Conservation (phyloP, 2,888 invertebrate genomes). For the Caenorhabditis zanzibari region DNA sequence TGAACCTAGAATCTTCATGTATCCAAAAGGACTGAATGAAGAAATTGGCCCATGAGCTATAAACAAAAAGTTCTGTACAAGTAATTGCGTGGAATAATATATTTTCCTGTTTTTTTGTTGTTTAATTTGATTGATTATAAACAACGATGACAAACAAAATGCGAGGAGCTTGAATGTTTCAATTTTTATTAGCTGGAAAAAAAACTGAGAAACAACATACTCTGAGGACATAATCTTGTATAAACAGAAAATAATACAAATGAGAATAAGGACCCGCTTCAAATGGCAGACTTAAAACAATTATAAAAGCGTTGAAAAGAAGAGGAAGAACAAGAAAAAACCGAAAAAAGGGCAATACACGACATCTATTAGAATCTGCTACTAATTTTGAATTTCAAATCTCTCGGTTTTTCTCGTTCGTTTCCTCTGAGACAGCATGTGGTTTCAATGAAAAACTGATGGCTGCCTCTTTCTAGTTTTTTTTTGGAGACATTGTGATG, state of each 20-base stretch:
- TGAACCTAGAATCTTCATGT: no score
- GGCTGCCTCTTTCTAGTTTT: constrained; percentile 24
- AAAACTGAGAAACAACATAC: constrained; percentile 16
- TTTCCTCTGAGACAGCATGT: constrained; percentile 52
- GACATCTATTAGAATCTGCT: constrained; percentile 52
- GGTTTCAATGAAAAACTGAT: constrained; percentile 56
- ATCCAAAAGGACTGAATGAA: not conserved
- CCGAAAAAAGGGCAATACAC: constrained; percentile 28
- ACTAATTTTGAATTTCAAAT: constrained; percentile 55
- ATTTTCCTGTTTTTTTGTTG: not conserved
- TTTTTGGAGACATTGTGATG: constrained; percentile 23
- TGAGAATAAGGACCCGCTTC: constrained; percentile 38
- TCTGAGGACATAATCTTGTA: constrained; percentile 22
- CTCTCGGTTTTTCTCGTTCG: constrained; percentile 34
- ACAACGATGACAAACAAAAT: not conserved
- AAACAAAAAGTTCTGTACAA: not conserved
- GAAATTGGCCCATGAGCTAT: not conserved
- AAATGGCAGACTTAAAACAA: constrained; percentile 54
- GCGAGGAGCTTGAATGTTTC: not conserved
- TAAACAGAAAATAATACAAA: constrained; percentile 23
- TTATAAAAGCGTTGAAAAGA: constrained; percentile 41
- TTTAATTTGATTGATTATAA: constrained; percentile 4
- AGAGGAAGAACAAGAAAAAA: not conserved
- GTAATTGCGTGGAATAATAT: constrained; percentile 11
- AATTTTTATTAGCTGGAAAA: constrained; percentile 34